Evolutionary conservation across 2,797 vertebrate species (phyloP).

Genomic region (Lepilemur ruficaudatus): DNA sequence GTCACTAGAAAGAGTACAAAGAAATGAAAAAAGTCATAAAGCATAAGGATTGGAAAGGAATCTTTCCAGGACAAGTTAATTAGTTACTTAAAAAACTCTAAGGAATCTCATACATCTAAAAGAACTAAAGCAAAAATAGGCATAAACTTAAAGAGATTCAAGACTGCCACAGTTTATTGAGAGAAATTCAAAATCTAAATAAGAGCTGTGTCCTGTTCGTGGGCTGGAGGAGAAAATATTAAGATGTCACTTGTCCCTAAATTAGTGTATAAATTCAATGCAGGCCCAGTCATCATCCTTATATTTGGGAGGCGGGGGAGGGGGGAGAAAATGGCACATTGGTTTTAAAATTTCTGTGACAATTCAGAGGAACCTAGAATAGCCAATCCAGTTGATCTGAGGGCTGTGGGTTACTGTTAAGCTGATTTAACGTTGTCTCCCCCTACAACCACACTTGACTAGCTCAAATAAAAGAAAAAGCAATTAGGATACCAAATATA

Average conservation of each 20-base stretch:
- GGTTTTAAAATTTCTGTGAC: background rate
- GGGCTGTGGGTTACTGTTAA: too few relatives aligned
- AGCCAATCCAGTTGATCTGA: too few relatives aligned
- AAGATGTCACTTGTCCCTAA: background rate
- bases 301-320: background rate
- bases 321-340: background rate
- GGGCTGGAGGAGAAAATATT: background rate
- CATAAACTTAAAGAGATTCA: background rate
- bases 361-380: background rate
- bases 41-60: background rate
- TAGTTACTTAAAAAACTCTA: background rate
- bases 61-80: background rate
- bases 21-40: background rate
- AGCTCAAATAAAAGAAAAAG: background rate
- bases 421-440: too few relatives aligned
- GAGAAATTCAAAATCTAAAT: background rate
- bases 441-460: too few relatives aligned
- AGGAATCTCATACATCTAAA: background rate
- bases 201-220: background rate
- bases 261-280: background rate
- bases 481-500: background rate
- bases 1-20: background rate
- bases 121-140: background rate
- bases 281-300: background rate
- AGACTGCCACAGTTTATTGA: background rate